Percentiles rank a stretch among this genome's conserved stretches.
phyloP scores from a whole-genome alignment of 2,113 vertebrate genomes.

The Campylomormyrus numenius region DNA sequence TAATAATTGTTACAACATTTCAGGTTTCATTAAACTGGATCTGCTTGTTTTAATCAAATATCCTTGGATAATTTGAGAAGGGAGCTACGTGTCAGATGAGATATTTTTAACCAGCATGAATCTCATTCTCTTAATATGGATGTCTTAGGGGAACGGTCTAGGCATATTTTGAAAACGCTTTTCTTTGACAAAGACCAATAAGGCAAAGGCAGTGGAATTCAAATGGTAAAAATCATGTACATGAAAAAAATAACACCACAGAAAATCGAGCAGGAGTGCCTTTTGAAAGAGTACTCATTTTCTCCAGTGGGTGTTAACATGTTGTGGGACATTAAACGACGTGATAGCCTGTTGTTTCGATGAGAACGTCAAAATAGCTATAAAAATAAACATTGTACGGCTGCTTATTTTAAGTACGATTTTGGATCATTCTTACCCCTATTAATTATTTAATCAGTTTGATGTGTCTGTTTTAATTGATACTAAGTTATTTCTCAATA shows the following conservation, averaged over 20 bases:
- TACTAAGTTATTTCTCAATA: not conserved
- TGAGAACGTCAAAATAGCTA: not conserved
- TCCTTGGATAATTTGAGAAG: not conserved
- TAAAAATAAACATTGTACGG: not conserved
- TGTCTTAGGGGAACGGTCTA: not conserved
- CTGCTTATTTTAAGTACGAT: not conserved
- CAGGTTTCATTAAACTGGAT: not conserved
- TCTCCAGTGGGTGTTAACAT: not conserved
- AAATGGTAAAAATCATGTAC: not conserved
- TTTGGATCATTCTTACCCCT: not conserved
- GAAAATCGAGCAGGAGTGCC: not conserved
- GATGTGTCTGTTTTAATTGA: not conserved
- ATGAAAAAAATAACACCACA: not conserved
- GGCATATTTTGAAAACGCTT: not conserved
- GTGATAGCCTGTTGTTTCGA: not conserved
- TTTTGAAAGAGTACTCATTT: not conserved
- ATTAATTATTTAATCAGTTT: not conserved
- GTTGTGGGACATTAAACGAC: not conserved
- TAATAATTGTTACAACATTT: not conserved
- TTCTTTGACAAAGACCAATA: constrained; percentile 6
- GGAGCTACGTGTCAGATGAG: not conserved
- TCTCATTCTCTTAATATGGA: not conserved
- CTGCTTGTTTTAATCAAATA: not conserved
- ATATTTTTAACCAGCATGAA: constrained; percentile 15
- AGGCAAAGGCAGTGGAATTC: not conserved